Conservation (phyloP, 2,888 invertebrate species). For the Cataglyphis rosenhaueri region DNA sequence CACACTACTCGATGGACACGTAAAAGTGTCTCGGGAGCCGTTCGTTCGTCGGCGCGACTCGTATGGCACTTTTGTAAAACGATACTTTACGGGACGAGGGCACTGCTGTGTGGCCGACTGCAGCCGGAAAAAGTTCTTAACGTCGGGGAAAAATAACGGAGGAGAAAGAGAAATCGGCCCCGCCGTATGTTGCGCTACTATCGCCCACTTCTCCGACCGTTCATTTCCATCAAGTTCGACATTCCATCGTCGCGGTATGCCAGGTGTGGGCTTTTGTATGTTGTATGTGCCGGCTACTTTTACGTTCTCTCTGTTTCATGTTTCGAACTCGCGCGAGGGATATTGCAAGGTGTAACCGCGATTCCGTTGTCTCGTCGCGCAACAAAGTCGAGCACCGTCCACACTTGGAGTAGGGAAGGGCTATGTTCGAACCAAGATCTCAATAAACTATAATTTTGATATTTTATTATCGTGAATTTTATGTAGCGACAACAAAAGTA, state of each 20-base stretch:
- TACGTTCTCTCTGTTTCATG: conserved; percentile 56
- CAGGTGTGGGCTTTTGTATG: conserved; percentile 45
- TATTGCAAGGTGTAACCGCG: conserved; percentile 59
- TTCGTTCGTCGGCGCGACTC: conserved; percentile 25
- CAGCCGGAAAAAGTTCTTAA: neutral
- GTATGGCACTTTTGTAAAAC: conserved; percentile 54
- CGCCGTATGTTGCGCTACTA: conserved; percentile 24
- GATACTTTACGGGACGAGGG: conserved; percentile 54
- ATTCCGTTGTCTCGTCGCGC: conserved; percentile 39
- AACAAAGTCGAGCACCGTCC: neutral
- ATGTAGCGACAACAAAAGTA: neutral
- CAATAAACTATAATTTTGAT: neutral
- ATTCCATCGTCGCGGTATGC: conserved; percentile 60
- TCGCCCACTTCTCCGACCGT: conserved; percentile 48
- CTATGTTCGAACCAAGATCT: neutral
- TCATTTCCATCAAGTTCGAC: conserved; percentile 57
- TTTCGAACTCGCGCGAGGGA: neutral
- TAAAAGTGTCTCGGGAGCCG: conserved; percentile 45
- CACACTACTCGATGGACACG: conserved; percentile 52
- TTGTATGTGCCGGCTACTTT: conserved; percentile 49
- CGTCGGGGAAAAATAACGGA: conserved; percentile 16
- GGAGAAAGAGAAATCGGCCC: conserved; percentile 54
- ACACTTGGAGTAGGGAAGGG: neutral
- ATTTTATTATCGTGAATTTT: neutral
- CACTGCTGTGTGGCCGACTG: neutral